Percentiles rank a stretch among this genome's conserved stretches.
Evolutionary conservation across 2,113 vertebrate genomes (phyloP).

Genomic region (Origma solitaria): DNA sequence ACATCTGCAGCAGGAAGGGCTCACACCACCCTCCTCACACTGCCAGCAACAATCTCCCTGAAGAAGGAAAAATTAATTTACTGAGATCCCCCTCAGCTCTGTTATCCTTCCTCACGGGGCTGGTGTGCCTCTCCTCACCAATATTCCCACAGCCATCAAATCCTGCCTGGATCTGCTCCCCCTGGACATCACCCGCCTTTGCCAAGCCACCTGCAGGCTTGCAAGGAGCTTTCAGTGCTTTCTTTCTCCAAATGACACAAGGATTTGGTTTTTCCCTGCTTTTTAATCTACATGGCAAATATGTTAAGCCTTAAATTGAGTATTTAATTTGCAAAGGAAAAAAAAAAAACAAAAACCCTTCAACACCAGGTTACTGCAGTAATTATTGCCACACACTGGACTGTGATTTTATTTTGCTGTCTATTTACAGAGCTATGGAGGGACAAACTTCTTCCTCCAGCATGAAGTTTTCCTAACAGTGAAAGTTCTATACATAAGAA

Average conservation of each 20-base stretch:
- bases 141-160: background rate
- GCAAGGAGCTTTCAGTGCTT: background rate
- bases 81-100: background rate
- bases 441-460: background rate
- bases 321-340: background rate
- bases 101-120: background rate
- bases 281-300: background rate
- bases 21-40: background rate
- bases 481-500: background rate
- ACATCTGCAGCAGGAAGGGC: constrained; percentile 25
- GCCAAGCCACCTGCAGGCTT: background rate
- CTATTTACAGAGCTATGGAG: background rate
- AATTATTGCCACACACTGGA: background rate
- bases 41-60: background rate
- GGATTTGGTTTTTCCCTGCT: background rate
- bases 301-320: background rate
- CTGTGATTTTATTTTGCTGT: background rate
- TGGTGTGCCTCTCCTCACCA: background rate
- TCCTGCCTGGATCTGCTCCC: background rate
- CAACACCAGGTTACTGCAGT: background rate
- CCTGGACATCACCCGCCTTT: background rate
- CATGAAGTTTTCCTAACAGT: background rate
- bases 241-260: background rate
- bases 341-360: background rate
- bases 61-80: background rate